phyloP scores from a whole-genome alignment of 2,888 invertebrate species.

The Nymphalis urticae region DNA sequence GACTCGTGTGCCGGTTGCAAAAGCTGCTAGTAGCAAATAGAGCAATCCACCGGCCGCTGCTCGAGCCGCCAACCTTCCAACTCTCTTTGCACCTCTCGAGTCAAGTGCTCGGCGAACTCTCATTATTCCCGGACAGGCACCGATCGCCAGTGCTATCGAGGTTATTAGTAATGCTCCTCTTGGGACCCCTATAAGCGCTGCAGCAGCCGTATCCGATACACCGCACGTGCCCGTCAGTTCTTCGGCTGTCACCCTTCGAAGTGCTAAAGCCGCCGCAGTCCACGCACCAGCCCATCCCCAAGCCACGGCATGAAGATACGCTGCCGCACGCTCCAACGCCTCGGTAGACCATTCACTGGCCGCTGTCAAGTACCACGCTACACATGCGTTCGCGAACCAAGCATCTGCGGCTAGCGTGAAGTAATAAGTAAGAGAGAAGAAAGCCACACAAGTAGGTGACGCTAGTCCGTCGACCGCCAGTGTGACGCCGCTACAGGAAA shows the following conservation, averaged over 20 bases:
- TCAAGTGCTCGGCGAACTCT: conserved; percentile 84
- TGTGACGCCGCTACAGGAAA: conserved; percentile 63
- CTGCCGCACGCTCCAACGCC: conserved; percentile 92
- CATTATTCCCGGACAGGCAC: conserved; percentile 89
- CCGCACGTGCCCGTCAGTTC: conserved; percentile 92
- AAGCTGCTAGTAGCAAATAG: conserved; percentile 87
- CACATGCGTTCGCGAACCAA: conserved; percentile 94
- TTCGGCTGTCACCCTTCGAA: conserved; percentile 88
- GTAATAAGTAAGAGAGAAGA: conserved; percentile 89
- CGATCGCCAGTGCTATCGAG: conserved; percentile 86
- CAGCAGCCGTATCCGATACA: conserved; percentile 82
- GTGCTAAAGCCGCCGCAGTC: conserved; percentile 90
- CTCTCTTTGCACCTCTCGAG: conserved; percentile 83
- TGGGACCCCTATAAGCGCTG: conserved; percentile 84
- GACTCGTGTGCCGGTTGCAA: conserved; percentile 86
- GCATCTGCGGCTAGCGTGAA: conserved; percentile 89
- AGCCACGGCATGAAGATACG: conserved; percentile 91
- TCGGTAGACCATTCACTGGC: conserved; percentile 97
- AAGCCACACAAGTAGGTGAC: conserved; percentile 85
- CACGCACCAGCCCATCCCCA: conserved; percentile 94
- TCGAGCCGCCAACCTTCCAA: conserved; percentile 87
- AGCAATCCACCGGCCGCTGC: conserved; percentile 90
- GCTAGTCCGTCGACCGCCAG: conserved; percentile 76
- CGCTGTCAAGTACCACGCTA: conserved; percentile 94
- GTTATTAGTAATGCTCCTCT: conserved; percentile 83